Evolutionary conservation across 2,113 vertebrate genomes (phyloP), one percentile per base, ranked within the genome.

Genomic region (Verasper variegatus): DNA sequence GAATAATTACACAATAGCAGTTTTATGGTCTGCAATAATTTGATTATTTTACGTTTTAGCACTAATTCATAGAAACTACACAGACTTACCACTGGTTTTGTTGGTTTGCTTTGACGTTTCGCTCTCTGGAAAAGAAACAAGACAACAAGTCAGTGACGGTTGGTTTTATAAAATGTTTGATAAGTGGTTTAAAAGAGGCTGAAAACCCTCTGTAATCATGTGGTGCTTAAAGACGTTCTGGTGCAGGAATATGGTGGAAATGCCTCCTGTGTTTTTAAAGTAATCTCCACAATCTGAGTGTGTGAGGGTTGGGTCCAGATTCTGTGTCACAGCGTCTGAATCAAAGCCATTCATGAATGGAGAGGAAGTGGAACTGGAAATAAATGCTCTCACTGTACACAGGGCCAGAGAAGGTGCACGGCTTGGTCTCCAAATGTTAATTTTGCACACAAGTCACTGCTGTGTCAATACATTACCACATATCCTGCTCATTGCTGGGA

Each of bases 401-500:
- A 76, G 54, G 75, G 26, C 70, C 69, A 24, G 73, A 17, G 72
- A 66, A 81, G 83, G 71, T 72, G 87, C 77, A 82, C 15, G 24
- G 27, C 66, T 57, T 18, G 77, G 79, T 86, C 78, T 89, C 76
- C 78, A 72, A 87, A 62, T 86, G 81, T 83, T 91, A 69, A 81
- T 80, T 81, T 75, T 85, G 82, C 77, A 86, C 87, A 89, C 82
- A 89, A 90, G 88, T 80, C 87, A 80, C 66, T 72, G 69, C 92
- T 92, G 89, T 92, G 91, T 92, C 92, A 89, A 91, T 80, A 89
- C 71, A 91, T 92, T 84, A 91, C 84, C 87, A 89, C 92, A 93
- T 74, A 82, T 87, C 81, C 88, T 78, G 79, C 24, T 73, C 71
- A 72, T 42, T 83, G 68, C 79, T 69, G 74, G 66, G 80, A 79